Percentiles rank a stretch among this genome's conserved stretches.
phyloP scores from a whole-genome alignment of 37 sponge, comb jelly and placozoan species.

The Aphrocallistes beatrix region DNA sequence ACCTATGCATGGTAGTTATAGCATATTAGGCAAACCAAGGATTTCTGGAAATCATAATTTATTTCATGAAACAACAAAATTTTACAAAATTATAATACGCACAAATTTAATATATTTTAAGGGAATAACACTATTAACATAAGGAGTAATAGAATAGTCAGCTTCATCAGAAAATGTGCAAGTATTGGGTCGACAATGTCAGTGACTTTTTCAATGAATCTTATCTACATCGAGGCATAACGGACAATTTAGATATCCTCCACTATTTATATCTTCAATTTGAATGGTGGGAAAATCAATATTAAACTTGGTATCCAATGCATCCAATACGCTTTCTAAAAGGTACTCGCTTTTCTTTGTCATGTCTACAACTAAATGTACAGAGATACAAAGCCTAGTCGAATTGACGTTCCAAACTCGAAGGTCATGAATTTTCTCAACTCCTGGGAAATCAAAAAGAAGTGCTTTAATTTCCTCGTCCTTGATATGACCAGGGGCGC shows the following conservation, averaged over 20 bases:
- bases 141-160: too few species aligned
- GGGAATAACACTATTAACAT: too few species aligned
- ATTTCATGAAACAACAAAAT: too few species aligned
- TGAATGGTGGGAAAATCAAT: not conserved
- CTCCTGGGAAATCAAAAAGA: not conserved
- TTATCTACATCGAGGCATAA: not conserved
- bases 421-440: not conserved
- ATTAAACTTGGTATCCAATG: not conserved
- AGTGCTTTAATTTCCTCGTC: not conserved
- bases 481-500: slow-evolving; percentile 11
- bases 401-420: not conserved
- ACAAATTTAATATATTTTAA: too few species aligned
- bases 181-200: too few species aligned
- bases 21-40: too few species aligned
- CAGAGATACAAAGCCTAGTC: not conserved
- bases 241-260: not conserved
- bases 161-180: too few species aligned
- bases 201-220: too few species aligned
- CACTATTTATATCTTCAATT: not conserved
- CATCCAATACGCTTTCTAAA: not conserved
- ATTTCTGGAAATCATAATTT: too few species aligned
- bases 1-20: too few species aligned
- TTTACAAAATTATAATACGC: too few species aligned
- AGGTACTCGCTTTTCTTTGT: not conserved
- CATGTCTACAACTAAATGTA: not conserved